phyloP scores from a whole-genome alignment of 2,888 invertebrate species.

The Diplazon laetatorius region DNA sequence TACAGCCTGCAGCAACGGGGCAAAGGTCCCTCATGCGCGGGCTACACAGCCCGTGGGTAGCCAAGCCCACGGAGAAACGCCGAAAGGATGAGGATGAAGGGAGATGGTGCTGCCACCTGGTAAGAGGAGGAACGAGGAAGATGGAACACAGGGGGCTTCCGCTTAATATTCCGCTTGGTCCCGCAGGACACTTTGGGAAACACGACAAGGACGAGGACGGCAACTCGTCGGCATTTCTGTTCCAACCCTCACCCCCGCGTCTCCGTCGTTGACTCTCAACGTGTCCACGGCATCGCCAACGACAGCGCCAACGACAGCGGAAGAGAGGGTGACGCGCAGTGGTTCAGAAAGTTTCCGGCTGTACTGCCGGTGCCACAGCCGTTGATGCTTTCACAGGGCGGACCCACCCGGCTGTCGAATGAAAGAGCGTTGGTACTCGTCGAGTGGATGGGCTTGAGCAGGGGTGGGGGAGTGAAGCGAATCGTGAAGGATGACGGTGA shows the following conservation, averaged over 20 bases:
- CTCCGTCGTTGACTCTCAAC: slow-evolving; percentile 42
- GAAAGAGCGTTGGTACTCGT: slow-evolving; percentile 39
- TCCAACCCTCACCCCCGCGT: slow-evolving; percentile 1
- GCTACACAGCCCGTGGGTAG: slow-evolving; percentile 30
- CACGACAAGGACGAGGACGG: slow-evolving; percentile 52
- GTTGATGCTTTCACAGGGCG: slow-evolving; percentile 26
- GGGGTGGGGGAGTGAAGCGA: too few relatives aligned
- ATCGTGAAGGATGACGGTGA: slow-evolving; percentile 44
- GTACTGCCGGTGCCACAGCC: neutral
- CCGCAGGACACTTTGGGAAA: slow-evolving; percentile 62
- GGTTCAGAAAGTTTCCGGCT: slow-evolving; percentile 45
- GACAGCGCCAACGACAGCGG: slow-evolving; percentile 38
- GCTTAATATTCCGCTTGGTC: slow-evolving; percentile 63
- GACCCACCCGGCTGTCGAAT: slow-evolving; percentile 41
- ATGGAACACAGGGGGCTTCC: slow-evolving; percentile 46
- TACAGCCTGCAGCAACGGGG: slow-evolving; percentile 74
- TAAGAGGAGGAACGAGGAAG: slow-evolving; percentile 35
- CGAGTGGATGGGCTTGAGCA: too few relatives aligned
- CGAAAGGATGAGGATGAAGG: slow-evolving; percentile 25
- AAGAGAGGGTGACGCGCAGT: slow-evolving; percentile 28
- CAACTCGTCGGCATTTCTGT: slow-evolving; percentile 37
- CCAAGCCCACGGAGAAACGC: slow-evolving; percentile 44
- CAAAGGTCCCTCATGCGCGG: slow-evolving; percentile 61
- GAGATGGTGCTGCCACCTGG: neutral
- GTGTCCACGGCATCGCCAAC: slow-evolving; percentile 56